Base-by-base conservation (phyloP, 2,888 invertebrate species). In the Baccha elongata region DNA sequence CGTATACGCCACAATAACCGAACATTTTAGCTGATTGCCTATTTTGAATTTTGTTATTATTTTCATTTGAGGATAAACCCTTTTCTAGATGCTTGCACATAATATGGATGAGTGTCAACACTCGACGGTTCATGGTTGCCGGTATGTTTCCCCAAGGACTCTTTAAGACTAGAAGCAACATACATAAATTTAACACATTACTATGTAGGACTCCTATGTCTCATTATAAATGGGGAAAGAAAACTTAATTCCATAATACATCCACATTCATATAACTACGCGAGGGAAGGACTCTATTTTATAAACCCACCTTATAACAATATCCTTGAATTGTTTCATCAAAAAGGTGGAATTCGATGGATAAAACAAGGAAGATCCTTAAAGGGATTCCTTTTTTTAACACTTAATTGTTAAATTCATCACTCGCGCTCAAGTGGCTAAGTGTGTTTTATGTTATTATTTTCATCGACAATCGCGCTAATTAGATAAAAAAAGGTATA, bases 21-120 rank as follows among this genome's bases (percentile, higher is more conserved):
- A 67, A 40, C 35, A 50, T 73, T 69, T 79, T 80, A 74, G 74
- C 62, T 80, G 74, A 80, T 80, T 80, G 74, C 69, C 74, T 69
- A 19, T 26, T 64, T 69, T 58, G 32, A 52, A 35, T 60, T 42
- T 40, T 26, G 37, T 8, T 15, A 17, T 53, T 46, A 35, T 64
- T 68, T 26, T 17, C 21, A 13, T 60, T 29, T n/a, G 15, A 29
- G 44, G 60, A 60, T 60, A 44, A 44, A 60, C 44, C 60, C 60
- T 40, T 71, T 62, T 53, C 44, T 29, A 17, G 19, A 60, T 46
- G 15, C 60, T 32, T 53, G 13, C 37, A 40, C 62, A 68, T 44
- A 11, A 15, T 10, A 26, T 58, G 40, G 13, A 60, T 15, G 13
- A 42, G 37, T n/a, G 50, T 7, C 29, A 1, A n/a, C n/a, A n/a